phyloP scores from a whole-genome alignment of 2,888 invertebrate species.

The Platypus cylindrus region DNA sequence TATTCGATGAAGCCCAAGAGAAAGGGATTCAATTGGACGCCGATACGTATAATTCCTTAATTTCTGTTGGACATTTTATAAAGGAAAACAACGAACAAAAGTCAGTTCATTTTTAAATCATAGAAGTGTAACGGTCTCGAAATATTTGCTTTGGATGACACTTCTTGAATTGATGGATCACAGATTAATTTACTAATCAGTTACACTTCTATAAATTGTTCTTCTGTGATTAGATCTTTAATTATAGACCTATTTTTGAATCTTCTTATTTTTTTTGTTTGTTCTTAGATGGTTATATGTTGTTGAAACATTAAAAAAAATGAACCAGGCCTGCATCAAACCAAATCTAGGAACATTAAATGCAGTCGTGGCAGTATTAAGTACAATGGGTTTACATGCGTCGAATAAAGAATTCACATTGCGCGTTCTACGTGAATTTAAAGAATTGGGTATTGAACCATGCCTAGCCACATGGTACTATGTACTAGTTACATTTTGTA shows the following conservation, averaged over 20 bases:
- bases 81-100: slow-evolving; percentile 53
- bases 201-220: no score
- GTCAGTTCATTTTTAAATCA: background rate
- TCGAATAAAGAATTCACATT: slow-evolving; percentile 37
- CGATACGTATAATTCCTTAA: slow-evolving; percentile 56
- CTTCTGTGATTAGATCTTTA: no score
- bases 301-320: slow-evolving; percentile 46
- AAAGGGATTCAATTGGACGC: slow-evolving; percentile 51
- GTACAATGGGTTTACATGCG: slow-evolving; percentile 34
- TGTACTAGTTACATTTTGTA: slow-evolving; percentile 55
- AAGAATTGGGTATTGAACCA: slow-evolving; percentile 53
- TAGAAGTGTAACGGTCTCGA: no score
- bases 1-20: slow-evolving; percentile 52
- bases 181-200: no score
- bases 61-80: slow-evolving; percentile 47
- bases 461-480: slow-evolving; percentile 64
- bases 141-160: no score
- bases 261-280: background rate
- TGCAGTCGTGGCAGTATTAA: slow-evolving; percentile 41
- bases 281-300: slow-evolving; percentile 42
- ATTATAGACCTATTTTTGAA: background rate
- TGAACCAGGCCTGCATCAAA: slow-evolving; percentile 40
- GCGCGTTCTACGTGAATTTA: slow-evolving; percentile 50
- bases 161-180: no score
- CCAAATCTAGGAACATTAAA: slow-evolving; percentile 63